Evolutionary conservation across 2,113 vertebrate species (phyloP).

Genomic region (Gobio gobio): DNA sequence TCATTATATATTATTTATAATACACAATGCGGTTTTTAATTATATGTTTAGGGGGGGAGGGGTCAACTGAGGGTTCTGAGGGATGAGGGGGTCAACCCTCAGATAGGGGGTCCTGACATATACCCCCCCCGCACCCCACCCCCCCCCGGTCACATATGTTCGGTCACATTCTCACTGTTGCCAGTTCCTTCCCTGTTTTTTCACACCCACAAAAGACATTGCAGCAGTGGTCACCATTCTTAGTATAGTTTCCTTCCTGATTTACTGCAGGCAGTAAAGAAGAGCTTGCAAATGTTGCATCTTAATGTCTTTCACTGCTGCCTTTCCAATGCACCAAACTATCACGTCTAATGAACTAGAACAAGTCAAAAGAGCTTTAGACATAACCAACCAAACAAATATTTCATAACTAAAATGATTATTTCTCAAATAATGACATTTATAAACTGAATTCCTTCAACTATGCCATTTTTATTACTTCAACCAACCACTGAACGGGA

Average conservation of each 20-base stretch:
- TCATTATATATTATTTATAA: too few species aligned
- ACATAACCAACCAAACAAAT: not conserved
- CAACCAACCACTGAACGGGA: not conserved
- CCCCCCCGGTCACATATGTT: too few species aligned
- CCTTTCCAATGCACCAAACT: not conserved
- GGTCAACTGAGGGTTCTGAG: too few species aligned
- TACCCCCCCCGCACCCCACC: too few species aligned
- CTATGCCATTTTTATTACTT: not conserved
- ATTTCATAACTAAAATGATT: not conserved
- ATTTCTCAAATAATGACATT: not conserved
- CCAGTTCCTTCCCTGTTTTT: not conserved
- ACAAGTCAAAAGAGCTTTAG: not conserved
- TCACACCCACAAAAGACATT: conserved; percentile 16
- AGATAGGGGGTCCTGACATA: too few species aligned
- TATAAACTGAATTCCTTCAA: not conserved
- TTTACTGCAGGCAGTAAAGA: not conserved
- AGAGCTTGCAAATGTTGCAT: not conserved
- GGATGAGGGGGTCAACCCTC: too few species aligned
- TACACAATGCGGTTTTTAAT: too few species aligned
- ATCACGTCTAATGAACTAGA: not conserved
- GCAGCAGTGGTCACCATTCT: conserved; percentile 45
- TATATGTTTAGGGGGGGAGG: too few species aligned
- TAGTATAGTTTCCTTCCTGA: conserved; percentile 54
- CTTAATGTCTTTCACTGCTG: not conserved
- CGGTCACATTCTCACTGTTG: not conserved